Conservation (phyloP, 2,113 vertebrate species). For the Notothenia coriiceps region DNA sequence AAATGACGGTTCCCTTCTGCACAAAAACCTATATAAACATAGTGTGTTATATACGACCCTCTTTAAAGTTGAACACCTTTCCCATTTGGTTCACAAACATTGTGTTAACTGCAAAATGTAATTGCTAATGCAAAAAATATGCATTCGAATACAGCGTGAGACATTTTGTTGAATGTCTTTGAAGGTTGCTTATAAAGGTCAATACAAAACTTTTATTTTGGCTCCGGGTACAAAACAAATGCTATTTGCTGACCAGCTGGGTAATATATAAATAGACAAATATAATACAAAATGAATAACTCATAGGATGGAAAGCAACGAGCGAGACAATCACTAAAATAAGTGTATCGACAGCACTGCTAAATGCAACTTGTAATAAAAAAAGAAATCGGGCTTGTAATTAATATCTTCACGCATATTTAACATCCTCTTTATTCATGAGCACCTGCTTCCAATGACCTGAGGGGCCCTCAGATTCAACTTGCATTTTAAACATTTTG, state of each 20-base stretch:
- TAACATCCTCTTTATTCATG: conserved; percentile 80
- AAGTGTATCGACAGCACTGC: conserved; percentile 44
- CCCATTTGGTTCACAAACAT: not conserved
- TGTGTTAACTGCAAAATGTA: not conserved
- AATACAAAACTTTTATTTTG: conserved; percentile 20
- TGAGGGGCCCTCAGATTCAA: conserved; percentile 26
- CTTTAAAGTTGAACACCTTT: no score
- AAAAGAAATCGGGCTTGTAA: conserved; percentile 72
- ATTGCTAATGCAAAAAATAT: no score
- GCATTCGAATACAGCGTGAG: not conserved
- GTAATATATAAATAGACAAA: conserved; percentile 30
- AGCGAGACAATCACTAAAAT: conserved; percentile 5
- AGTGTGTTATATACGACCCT: no score
- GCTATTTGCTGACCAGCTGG: conserved; percentile 12
- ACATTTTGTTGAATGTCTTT: conserved; percentile 9
- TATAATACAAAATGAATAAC: conserved; percentile 4
- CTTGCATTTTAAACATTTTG: conserved; percentile 62
- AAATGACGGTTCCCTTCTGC: not conserved
- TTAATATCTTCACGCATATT: conserved; percentile 79
- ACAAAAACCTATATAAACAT: no score
- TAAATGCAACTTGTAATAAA: conserved; percentile 70
- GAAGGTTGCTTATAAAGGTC: conserved; percentile 13
- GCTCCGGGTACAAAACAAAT: conserved; percentile 29
- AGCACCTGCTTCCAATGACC: conserved; percentile 80
- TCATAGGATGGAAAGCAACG: not conserved